Evolutionary conservation across 2,888 invertebrate species (phyloP).

Genomic region (Empis stercorea): DNA sequence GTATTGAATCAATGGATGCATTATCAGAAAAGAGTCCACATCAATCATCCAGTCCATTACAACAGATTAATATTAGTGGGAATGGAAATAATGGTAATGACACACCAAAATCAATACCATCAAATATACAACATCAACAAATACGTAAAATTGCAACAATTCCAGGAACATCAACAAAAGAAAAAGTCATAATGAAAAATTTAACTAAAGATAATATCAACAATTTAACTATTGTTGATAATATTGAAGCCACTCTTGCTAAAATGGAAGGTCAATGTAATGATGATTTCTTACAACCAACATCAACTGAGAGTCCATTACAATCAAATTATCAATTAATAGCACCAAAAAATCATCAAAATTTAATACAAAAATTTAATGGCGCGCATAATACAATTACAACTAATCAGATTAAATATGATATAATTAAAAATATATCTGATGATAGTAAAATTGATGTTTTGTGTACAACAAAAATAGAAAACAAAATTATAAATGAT

Average conservation of each 20-base stretch:
- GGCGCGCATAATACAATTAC: conserved; percentile 28
- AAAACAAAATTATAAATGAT: conserved; percentile 7
- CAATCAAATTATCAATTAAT: conserved; percentile 32
- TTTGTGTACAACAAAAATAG: conserved; percentile 9
- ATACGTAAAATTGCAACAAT: not conserved
- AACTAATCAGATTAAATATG: conserved; percentile 13
- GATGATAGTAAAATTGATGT: conserved; percentile 20
- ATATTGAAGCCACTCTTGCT: conserved; percentile 57
- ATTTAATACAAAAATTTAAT: conserved; percentile 22
- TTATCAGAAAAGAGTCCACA: conserved; percentile 86
- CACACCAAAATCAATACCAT: not conserved
- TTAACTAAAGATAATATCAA: conserved; percentile 30
- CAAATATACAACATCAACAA: not conserved
- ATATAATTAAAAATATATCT: conserved; percentile 10
- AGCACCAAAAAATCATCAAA: conserved; percentile 11
- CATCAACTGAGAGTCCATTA: conserved; percentile 16
- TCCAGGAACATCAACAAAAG: no score
- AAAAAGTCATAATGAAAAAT: conserved; percentile 8
- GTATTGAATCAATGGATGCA: conserved; percentile 87
- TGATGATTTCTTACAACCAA: conserved; percentile 17
- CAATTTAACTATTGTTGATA: no score
- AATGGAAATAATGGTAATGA: conserved; percentile 20
- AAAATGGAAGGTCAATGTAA: conserved; percentile 46
- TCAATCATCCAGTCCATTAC: conserved; percentile 61
- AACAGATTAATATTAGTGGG: conserved; percentile 21